A percentile compares a stretch with the other conserved stretches of the same genome.
phyloP scores from a whole-genome alignment of 2,797 vertebrate species.

The Chromis chromis region DNA sequence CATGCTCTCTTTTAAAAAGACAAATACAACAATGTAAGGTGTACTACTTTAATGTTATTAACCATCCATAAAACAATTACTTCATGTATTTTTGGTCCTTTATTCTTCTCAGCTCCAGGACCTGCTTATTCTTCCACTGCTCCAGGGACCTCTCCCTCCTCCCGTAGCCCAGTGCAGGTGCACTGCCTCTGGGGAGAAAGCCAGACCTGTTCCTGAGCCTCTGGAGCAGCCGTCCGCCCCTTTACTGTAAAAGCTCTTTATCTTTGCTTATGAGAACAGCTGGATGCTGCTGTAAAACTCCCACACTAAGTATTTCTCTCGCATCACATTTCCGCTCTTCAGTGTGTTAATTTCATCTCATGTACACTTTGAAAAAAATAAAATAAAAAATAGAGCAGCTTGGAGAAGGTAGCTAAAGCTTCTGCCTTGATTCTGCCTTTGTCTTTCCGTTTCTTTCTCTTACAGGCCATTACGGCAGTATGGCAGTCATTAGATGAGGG shows the following conservation, averaged over 20 bases:
- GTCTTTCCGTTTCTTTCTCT: conserved; percentile 65
- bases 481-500: conserved; percentile 86
- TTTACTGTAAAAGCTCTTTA: conserved; percentile 75
- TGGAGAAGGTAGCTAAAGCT: neutral
- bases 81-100: conserved; percentile 14
- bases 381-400: conserved; percentile 15
- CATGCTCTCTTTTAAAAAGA: neutral
- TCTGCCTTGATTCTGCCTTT: conserved; percentile 24
- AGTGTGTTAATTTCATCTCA: conserved; percentile 12
- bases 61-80: conserved; percentile 17
- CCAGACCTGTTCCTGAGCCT: conserved; percentile 64
- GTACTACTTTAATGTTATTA: neutral
- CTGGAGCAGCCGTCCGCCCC: conserved; percentile 44
- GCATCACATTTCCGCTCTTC: conserved; percentile 33
- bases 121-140: conserved; percentile 26
- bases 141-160: conserved; percentile 43
- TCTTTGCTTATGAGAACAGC: conserved; percentile 72
- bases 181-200: conserved; percentile 66
- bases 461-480: conserved; percentile 73
- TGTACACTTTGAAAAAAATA: neutral
- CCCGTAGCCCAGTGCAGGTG: conserved; percentile 75
- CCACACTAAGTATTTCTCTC: conserved; percentile 59
- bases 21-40: conserved; percentile 4
- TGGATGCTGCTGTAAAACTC: conserved; percentile 71
- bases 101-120: conserved; percentile 24